Evolutionary conservation across 2,888 invertebrate species (phyloP).

Genomic region (Amiota minor): DNA sequence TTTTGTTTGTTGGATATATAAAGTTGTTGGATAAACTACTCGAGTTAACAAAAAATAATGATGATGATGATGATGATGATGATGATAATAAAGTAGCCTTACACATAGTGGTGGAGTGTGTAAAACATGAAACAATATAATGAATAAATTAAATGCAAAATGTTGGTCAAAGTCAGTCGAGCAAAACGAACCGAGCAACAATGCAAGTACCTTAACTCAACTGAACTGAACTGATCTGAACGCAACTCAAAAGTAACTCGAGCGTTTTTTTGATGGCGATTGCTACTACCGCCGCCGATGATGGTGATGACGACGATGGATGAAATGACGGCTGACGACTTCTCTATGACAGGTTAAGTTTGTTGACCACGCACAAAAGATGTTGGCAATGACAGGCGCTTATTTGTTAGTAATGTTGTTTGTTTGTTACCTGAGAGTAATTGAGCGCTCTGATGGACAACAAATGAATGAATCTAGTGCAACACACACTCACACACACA

Average conservation of each 20-base stretch:
- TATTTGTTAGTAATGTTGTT: constrained; percentile 34
- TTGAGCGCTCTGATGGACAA: constrained; percentile 11
- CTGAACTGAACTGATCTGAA: neutral
- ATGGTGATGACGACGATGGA: neutral
- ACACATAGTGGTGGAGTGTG: constrained; percentile 22
- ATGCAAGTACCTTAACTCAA: neutral
- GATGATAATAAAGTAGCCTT: neutral
- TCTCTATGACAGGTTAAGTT: neutral
- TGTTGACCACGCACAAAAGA: constrained; percentile 4
- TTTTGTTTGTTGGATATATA: constrained; percentile 3
- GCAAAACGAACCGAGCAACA: constrained; percentile 24
- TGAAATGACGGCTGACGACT: neutral
- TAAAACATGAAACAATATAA: constrained; percentile 14
- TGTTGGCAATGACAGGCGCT: constrained; percentile 26
- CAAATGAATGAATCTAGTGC: constrained; percentile 18
- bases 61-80: constrained; percentile 10
- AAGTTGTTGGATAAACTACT: neutral
- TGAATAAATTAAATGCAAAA: constrained; percentile 46
- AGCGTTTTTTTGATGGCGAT: neutral
- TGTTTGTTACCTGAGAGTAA: constrained; percentile 33
- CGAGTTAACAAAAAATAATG: neutral
- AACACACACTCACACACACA: no score
- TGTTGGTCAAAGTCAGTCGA: constrained; percentile 50
- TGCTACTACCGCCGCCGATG: neutral
- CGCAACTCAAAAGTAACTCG: neutral